phyloP scores from a whole-genome alignment of 1,140 invertebrate species.

The Temnothorax nylanderi region DNA sequence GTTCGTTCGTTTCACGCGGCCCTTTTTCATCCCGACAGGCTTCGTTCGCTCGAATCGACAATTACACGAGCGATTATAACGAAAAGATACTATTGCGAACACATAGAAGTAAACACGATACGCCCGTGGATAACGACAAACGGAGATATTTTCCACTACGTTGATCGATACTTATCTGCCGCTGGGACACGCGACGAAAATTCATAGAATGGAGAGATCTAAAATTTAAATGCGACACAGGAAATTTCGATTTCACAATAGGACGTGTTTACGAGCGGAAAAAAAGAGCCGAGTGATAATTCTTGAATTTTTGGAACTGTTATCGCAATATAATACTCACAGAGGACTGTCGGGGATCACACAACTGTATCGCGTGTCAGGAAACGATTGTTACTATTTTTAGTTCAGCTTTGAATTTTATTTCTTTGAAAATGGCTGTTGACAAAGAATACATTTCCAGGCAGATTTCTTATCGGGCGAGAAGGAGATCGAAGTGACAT shows the following conservation, averaged over 20 bases:
- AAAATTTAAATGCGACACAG: neutral
- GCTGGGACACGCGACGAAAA: neutral
- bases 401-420: neutral
- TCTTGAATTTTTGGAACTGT: neutral
- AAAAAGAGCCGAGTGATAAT: neutral
- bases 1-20: neutral
- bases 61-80: constrained; percentile 4
- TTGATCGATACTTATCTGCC: constrained; percentile 44
- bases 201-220: neutral
- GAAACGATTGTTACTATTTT: neutral
- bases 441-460: neutral
- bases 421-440: neutral
- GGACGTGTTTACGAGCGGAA: neutral
- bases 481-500: neutral
- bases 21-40: neutral
- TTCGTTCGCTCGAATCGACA: neutral
- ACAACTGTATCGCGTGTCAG: neutral
- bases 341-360: neutral
- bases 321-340: neutral
- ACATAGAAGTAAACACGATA: neutral
- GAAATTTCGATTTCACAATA: neutral
- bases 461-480: neutral
- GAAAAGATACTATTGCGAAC: neutral
- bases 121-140: constrained; percentile 4
- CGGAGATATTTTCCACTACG: constrained; percentile 29